A percentile compares a stretch with the other conserved stretches of the same genome.
phyloP scores from a whole-genome alignment of 2,888 invertebrate genomes.

The Noctua janthe region DNA sequence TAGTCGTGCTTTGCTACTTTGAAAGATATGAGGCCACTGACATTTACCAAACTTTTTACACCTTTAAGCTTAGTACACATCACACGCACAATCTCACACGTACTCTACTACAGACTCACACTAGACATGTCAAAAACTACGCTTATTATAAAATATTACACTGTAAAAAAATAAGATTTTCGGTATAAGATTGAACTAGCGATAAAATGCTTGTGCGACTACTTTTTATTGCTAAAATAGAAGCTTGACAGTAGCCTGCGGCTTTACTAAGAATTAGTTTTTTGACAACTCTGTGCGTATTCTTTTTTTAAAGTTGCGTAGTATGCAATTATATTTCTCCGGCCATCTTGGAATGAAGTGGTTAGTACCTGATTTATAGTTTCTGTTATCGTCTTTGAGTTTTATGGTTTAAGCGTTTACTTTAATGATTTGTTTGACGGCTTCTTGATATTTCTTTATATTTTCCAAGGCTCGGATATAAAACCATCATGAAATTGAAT shows the following conservation, averaged over 20 bases:
- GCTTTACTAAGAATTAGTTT: conserved; percentile 42
- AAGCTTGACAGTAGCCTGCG: conserved; percentile 60
- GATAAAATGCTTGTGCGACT: conserved; percentile 54
- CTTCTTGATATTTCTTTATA: conserved; percentile 8
- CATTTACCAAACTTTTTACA: conserved; percentile 33
- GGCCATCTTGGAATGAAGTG: conserved; percentile 46
- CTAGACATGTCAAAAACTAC: conserved; percentile 56
- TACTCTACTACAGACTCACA: conserved; percentile 56
- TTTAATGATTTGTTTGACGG: conserved; percentile 25
- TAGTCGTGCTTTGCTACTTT: conserved; percentile 21
- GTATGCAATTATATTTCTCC: conserved; percentile 40
- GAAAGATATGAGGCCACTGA: conserved; percentile 14
- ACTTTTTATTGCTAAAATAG: conserved; percentile 60
- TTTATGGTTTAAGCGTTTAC: conserved; percentile 3
- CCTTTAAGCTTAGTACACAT: conserved; percentile 48
- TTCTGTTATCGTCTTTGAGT: conserved; percentile 17
- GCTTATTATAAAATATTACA: conserved; percentile 48
- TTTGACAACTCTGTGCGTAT: conserved; percentile 33
- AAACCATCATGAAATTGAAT: conserved; percentile 8
- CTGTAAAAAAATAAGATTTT: conserved; percentile 35
- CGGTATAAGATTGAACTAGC: conserved; percentile 47
- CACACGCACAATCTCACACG: conserved; percentile 67
- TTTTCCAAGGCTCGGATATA: neutral
- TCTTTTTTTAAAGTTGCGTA: conserved; percentile 26
- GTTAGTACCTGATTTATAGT: conserved; percentile 47